Base-by-base conservation (phyloP, 2,797 vertebrate species). In the Austrolebias charrua region DNA sequence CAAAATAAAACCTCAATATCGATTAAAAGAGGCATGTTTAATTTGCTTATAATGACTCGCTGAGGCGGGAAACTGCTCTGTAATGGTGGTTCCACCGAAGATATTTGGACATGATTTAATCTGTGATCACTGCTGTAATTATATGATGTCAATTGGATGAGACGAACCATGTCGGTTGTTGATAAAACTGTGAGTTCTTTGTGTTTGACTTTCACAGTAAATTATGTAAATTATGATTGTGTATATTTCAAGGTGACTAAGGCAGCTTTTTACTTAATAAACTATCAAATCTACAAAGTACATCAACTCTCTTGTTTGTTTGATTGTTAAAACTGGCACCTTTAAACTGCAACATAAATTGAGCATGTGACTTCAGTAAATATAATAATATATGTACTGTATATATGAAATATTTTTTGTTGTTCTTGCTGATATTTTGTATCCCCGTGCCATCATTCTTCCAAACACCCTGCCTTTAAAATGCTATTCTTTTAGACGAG, bases 71-170 rank as follows among this genome's bases (percentile, higher is more conserved):
- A 76, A 14, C 54, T 66, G 5, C 1, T 69, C 31, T 66, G 18
- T 52, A 46, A 66, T 42, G 33, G 14, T 35, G 7, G 28, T 44
- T 35, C 31, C 58, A 60, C 9, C 0, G 0, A 15, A 40, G 45
- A 50, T 8, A 60, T 48, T 54, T 72, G 20, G 65, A 56, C 16
- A 24, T 19, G 38, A 69, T 73, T 75, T 66, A 52, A 73, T 69
- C 15, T 47, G 15, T 44, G 24, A 73, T 72, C 15, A 62, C 11
- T 33, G 4, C 10, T 40, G 64, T 69, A 81, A 46, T 77, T 54
- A 75, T 46, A 69, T 64, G 51, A 68, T 46, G 55, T 28, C 60
- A 44, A 60, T 58, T 42, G 46, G 38, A 63, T 62, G 45, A 69
- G 66, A 75, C 42, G 18, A 65, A 65, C 20, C 60, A n/a, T 57